phyloP scores from a whole-genome alignment of 2,113 vertebrate species.

The Poeciliopsis retropinna region DNA sequence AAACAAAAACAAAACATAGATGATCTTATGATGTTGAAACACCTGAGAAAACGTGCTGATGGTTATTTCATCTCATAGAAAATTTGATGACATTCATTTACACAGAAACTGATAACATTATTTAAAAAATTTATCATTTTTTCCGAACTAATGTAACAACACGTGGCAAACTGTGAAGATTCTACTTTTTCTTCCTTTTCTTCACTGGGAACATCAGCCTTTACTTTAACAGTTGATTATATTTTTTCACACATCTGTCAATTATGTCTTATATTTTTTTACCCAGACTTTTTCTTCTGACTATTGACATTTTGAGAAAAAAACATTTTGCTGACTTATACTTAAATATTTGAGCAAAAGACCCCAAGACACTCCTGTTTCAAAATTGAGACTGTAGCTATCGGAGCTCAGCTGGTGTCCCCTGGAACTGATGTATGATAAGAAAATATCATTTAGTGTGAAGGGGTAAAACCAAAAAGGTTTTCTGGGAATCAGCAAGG shows the following conservation, averaged over 20 bases:
- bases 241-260: not conserved
- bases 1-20: too few relatives aligned
- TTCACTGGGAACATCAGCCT: not conserved
- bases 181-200: not conserved
- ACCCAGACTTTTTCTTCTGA: not conserved
- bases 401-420: not conserved
- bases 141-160: not conserved
- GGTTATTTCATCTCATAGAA: too few relatives aligned
- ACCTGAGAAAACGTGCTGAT: too few relatives aligned
- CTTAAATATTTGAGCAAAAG: not conserved
- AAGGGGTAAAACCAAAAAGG: not conserved
- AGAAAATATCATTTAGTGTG: not conserved
- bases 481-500: not conserved
- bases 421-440: not conserved
- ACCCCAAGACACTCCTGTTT: not conserved
- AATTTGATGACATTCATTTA: too few relatives aligned
- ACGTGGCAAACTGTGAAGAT: not conserved
- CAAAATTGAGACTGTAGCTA: conserved; percentile 20
- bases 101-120: too few relatives aligned
- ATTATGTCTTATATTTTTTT: not conserved
- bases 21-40: too few relatives aligned
- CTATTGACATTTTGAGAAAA: not conserved
- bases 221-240: not conserved
- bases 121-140: too few relatives aligned
- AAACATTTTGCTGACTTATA: not conserved